These are phyloP conservation scores for Pterocles burchelli DNA, from an alignment of 2,113 vertebrate genomes.

Conservation along the genomic window DNA sequence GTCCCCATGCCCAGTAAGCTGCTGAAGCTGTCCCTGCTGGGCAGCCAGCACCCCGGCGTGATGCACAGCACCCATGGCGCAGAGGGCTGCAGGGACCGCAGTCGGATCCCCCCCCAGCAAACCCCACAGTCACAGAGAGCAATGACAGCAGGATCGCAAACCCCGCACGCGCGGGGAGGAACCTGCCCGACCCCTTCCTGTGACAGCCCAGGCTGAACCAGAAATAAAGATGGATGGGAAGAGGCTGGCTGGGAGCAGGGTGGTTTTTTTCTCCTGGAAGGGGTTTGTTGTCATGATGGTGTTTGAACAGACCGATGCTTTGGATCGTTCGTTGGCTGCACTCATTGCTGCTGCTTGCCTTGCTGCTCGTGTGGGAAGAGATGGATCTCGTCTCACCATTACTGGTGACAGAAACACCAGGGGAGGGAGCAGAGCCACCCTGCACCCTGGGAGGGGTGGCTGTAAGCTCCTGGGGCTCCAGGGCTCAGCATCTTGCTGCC, in stretches of 20 bases:
- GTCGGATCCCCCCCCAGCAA: background rate
- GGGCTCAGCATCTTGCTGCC: background rate
- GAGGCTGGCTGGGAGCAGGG: rapidly evolving
- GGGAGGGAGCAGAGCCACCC: background rate
- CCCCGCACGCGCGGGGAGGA: background rate
- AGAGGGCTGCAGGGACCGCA: background rate
- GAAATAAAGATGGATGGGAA: background rate
- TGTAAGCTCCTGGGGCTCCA: background rate
- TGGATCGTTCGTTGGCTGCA: rapidly evolving
- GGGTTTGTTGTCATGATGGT: rapidly evolving
- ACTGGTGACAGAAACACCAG: rapidly evolving
- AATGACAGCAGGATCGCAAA: slow-evolving; percentile 71
- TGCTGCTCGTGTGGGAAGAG: background rate
- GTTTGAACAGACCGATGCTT: background rate
- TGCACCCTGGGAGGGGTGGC: background rate
- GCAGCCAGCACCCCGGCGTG: rapidly evolving
- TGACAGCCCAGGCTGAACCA: background rate
- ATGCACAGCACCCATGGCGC: background rate
- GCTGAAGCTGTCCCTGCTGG: background rate
- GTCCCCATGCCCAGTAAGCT: background rate
- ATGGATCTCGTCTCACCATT: background rate
- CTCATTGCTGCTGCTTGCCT: background rate
- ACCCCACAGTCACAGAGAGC: background rate
- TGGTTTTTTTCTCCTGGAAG: background rate
- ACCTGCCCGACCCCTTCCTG: slow-evolving; percentile 52